Evolutionary conservation across 1,140 invertebrate species (phyloP).

Genomic region (Aphidius gifuensis): DNA sequence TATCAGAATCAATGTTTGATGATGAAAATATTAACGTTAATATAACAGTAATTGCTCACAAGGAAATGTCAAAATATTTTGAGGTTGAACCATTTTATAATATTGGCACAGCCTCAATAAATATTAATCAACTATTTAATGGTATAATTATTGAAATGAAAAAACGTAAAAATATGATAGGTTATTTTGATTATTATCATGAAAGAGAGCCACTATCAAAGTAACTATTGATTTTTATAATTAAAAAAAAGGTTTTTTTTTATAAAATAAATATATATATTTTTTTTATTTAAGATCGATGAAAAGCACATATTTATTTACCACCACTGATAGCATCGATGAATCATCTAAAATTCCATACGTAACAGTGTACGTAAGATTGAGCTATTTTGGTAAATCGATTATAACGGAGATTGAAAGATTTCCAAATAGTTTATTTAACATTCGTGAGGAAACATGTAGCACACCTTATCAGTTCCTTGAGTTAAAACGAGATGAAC

Average conservation of each 20-base stretch:
- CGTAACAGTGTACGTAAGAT: slow-evolving; percentile 35
- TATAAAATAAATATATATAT: background rate
- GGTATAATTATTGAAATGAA: slow-evolving; percentile 38
- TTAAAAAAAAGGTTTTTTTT: background rate
- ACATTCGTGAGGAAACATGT: slow-evolving; percentile 34
- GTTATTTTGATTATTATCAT: slow-evolving; percentile 31
- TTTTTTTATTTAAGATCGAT: slow-evolving; percentile 30
- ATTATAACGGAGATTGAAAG: slow-evolving; percentile 39
- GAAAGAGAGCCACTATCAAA: slow-evolving; percentile 39
- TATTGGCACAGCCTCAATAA: slow-evolving; percentile 30
- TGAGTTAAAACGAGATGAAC: slow-evolving; percentile 28
- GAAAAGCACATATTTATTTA: slow-evolving; percentile 31
- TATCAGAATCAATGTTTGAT: slow-evolving; percentile 27
- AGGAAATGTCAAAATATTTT: slow-evolving; percentile 37
- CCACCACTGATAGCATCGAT: slow-evolving; percentile 29
- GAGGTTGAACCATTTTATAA: slow-evolving; percentile 26
- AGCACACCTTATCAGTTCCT: slow-evolving; percentile 34
- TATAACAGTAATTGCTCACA: slow-evolving; percentile 33
- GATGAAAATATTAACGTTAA: slow-evolving; percentile 19
- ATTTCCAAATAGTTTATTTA: slow-evolving; percentile 34
- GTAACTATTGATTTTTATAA: slow-evolving; percentile 25
- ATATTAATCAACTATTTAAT: slow-evolving; percentile 38
- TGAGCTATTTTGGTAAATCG: slow-evolving; percentile 40
- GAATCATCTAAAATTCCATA: slow-evolving; percentile 20
- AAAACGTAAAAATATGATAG: slow-evolving; percentile 35